A percentile compares a stretch with the other conserved stretches of the same genome.
These are phyloP conservation scores for Polylopha cassiicola DNA, from an alignment of 2,888 invertebrate genomes.

Conservation along the genomic window DNA sequence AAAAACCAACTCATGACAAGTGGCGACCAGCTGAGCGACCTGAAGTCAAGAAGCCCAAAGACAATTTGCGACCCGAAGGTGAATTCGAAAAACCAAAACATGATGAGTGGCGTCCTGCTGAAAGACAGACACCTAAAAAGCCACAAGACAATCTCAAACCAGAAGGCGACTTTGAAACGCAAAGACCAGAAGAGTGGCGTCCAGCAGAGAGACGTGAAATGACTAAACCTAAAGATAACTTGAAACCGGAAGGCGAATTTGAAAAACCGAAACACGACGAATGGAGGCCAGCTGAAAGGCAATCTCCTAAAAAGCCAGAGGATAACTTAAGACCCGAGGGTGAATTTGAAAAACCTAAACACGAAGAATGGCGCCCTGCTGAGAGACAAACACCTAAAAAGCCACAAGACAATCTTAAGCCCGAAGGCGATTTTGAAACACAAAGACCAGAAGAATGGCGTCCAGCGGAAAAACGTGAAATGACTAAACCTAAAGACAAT, in stretches of 20 bases:
- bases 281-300: slow-evolving; percentile 54
- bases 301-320: slow-evolving; percentile 41
- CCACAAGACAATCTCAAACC: slow-evolving; percentile 69
- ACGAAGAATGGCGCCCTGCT: slow-evolving; percentile 53
- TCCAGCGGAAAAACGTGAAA: slow-evolving; percentile 53
- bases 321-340: slow-evolving; percentile 68
- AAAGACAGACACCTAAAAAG: slow-evolving; percentile 34
- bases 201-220: slow-evolving; percentile 62
- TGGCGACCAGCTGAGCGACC: slow-evolving; percentile 52
- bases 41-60: no score
- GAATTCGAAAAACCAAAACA: slow-evolving; percentile 67
- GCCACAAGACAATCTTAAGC: slow-evolving; percentile 68
- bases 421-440: slow-evolving; percentile 75
- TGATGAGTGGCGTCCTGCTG: slow-evolving; percentile 37
- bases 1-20: slow-evolving; percentile 39
- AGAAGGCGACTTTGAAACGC: slow-evolving; percentile 60
- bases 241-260: slow-evolving; percentile 75
- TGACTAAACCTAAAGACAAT: slow-evolving; percentile 70
- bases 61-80: no score
- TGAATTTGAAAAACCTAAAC: slow-evolving; percentile 51
- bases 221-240: slow-evolving; percentile 74
- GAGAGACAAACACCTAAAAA: slow-evolving; percentile 50
- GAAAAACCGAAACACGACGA: slow-evolving; percentile 53
- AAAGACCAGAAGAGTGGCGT: slow-evolving; percentile 45
- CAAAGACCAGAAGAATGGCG: slow-evolving; percentile 43